Evolutionary conservation across 2,113 vertebrate genomes (phyloP), one percentile per base, ranked within the genome.

Genomic region (Tachysurus fulvidraco): DNA sequence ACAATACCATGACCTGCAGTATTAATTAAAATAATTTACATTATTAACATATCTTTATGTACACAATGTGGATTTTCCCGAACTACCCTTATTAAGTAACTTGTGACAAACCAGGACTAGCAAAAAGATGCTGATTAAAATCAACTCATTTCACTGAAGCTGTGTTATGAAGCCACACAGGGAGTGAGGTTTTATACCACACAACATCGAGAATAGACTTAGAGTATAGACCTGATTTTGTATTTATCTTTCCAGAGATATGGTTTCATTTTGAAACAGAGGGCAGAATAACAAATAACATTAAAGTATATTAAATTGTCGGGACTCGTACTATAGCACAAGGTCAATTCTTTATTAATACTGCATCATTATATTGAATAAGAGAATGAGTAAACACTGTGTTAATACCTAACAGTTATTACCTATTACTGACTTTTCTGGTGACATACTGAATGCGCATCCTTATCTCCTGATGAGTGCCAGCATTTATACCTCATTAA

Each of bases 21-120:
- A 76, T 52, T 76, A 14, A 50, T 44, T 73, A 23, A n/a, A 1
- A 13, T 76, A 10, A 4, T 50, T 13, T 76, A 50, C 11, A 50
- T 76, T n/a, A 50, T 52, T 52, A 76, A n/a, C 5, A 52, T 73
- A 76, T 76, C 23, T 76, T 52, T 76, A n/a, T 76, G n/a, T 50
- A n/a, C 21, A 50, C 23, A 23, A 73, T 25, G 44, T 50, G 23
- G 41, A 74, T 74, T 25, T 50, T 50, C 4, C 10, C 41, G 50
- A 46, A 74, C 44, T 25, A 50, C 21, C 44, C 19, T 25, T 54
- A 16, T 17, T 4, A 52, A 28, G 16, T 52, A 50, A 25, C 44
- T 74, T 50, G 21, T 7, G 71, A 54, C 44, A 76, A 52, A 21
- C 50, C 25, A 77, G 13, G 0, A 30, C 6, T 3, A 46, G 5